Base-by-base conservation (phyloP, 2,797 vertebrate species). In the Danio choprae region DNA sequence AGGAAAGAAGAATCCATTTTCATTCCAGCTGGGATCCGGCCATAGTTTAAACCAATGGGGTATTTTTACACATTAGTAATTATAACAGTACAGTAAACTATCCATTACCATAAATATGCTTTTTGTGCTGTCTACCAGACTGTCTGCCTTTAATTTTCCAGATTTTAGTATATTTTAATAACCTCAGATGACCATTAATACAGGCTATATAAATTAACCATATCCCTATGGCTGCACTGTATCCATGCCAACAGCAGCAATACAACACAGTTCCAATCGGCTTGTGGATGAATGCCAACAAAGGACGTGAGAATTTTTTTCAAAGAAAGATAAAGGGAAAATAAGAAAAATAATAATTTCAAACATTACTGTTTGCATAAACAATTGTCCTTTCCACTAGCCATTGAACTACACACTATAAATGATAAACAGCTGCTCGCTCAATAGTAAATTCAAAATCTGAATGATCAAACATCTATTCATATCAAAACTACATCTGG, bases 1-100 rank as follows among this genome's bases (percentile, higher is more conserved):
- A 4, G 1, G 79, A 73, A 79, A 18, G n/a, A 13, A 43, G 51
- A 68, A 75, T 75, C 11, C 1, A 1, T 59, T 68, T 68, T 77
- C 38, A 59, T 22, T 59, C 75, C 64, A 69, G 13, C 22, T 77
- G 63, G 74, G 51, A 58, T 48, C 41, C n/a, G 44, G 75, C 43
- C 64, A 77, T n/a, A 77, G 64, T 48, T 58, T 48, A 59, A 77
- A 69, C 64, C 75, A 11, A 48, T 41, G 3, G 74, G 44, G 43
- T 40, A 46, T 69, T 69, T 58, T 78, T 60, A 78, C 44, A 78
- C 29, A 62, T 62, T 43, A 62, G 13, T 71, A 79, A 62, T 71
- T 62, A 73, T 67, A 36, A 74, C 18, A 72, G 22, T 72, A 80
- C 51, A 80, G 29, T 59, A 71, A 76, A 15, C 65, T 40, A 48